Percentiles rank a stretch among this genome's conserved stretches.
These are phyloP conservation scores for Branchipolynoe longqiensis DNA, from an alignment of 2,888 invertebrate species.

Conservation along the genomic window DNA sequence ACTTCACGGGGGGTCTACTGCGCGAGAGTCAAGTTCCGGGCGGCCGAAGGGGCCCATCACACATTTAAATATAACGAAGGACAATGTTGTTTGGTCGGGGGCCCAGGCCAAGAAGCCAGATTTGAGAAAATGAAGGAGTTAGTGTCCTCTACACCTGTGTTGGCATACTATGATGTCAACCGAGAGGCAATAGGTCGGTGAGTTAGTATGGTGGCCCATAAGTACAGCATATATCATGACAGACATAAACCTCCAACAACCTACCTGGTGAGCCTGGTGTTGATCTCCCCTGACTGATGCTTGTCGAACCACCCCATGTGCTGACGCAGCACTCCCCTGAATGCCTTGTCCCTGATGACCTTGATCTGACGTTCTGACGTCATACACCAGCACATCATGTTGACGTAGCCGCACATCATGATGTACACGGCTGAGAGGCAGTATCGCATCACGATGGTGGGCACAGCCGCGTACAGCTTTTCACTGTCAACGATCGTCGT, in stretches of 20 bases:
- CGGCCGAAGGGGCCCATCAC: too few species aligned
- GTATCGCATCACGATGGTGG: not conserved
- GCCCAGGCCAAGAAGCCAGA: too few species aligned
- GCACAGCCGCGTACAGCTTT: not conserved
- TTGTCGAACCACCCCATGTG: constrained; percentile 69
- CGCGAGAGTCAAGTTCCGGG: too few species aligned
- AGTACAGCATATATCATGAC: not conserved
- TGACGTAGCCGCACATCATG: constrained; percentile 25
- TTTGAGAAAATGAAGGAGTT: too few species aligned
- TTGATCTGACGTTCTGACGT: constrained; percentile 27
- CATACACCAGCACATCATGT: constrained; percentile 45
- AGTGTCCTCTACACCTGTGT: too few species aligned
- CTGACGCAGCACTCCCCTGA: constrained; percentile 67
- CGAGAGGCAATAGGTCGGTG: too few species aligned
- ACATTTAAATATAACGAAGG: too few species aligned
- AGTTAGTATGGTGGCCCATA: not conserved
- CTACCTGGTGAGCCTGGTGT: constrained; percentile 72
- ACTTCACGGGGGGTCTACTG: too few species aligned
- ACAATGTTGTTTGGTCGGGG: too few species aligned
- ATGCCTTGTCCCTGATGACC: constrained; percentile 65
- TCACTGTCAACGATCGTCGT: constrained; percentile 21
- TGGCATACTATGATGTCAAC: too few species aligned
- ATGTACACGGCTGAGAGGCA: not conserved
- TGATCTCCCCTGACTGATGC: constrained; percentile 68
- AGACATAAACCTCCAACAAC: too few species aligned